phyloP scores from a whole-genome alignment of 2,888 invertebrate genomes.

The Pegoplata infirma region DNA sequence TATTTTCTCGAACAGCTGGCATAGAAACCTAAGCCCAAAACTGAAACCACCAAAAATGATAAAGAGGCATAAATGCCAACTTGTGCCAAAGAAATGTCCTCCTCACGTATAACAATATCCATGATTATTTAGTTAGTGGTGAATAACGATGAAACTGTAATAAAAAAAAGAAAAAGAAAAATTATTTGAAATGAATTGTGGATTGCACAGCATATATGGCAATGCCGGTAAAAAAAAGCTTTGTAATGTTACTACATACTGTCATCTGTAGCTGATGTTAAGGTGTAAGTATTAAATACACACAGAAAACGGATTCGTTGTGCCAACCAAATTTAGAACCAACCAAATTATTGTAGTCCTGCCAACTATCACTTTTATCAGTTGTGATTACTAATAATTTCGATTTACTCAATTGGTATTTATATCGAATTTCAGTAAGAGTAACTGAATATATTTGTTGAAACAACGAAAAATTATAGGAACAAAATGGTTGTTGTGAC shows the following conservation, averaged over 20 bases:
- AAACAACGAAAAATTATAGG: no score
- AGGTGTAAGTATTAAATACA: no score
- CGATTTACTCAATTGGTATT: no score
- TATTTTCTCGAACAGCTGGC: constrained; percentile 80
- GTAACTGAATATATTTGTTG: no score
- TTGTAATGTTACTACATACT: neutral
- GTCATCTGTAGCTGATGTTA: no score
- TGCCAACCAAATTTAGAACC: no score
- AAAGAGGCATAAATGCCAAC: constrained; percentile 79
- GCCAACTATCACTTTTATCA: no score
- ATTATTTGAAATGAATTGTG: constrained; percentile 50
- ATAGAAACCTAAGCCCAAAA: constrained; percentile 79
- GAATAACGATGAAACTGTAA: constrained; percentile 2
- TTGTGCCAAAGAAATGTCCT: constrained; percentile 76
- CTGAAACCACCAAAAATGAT: constrained; percentile 79
- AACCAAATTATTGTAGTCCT: no score
- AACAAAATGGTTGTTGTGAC: no score
- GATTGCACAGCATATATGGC: neutral
- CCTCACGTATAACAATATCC: constrained; percentile 76
- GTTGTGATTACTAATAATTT: no score
- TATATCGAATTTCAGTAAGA: no score
- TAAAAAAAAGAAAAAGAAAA: neutral
- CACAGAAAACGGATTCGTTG: no score
- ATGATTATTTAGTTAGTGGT: constrained; percentile 65
- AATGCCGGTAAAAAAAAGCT: neutral